These are phyloP conservation scores for Solen grandis DNA, from an alignment of 1,140 invertebrate genomes.

Conservation along the genomic window DNA sequence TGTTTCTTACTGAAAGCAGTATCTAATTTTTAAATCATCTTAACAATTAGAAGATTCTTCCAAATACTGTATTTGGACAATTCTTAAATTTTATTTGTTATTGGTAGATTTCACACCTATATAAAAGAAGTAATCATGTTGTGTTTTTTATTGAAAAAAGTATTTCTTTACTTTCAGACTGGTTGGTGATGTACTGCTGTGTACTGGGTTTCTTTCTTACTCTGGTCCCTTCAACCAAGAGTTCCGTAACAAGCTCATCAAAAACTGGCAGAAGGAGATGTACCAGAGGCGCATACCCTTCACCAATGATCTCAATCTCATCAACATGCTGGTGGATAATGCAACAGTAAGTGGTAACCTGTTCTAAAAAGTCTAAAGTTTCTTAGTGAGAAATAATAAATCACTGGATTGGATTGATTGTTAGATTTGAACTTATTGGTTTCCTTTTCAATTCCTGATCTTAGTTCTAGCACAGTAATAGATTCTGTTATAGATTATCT, in stretches of 20 bases:
- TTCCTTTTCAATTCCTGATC: neutral
- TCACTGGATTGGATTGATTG: too few relatives aligned
- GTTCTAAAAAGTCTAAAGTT: neutral
- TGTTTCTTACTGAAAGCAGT: too few relatives aligned
- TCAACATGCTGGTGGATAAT: conserved; percentile 93
- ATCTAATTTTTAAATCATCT: neutral
- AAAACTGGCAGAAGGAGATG: conserved; percentile 92
- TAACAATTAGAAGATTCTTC: neutral
- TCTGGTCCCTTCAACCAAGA: conserved; percentile 98
- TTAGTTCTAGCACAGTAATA: too few relatives aligned
- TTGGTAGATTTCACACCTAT: too few relatives aligned
- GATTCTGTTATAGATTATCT: too few relatives aligned
- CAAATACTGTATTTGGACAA: too few relatives aligned
- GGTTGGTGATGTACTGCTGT: conserved; percentile 95
- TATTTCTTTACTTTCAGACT: too few relatives aligned
- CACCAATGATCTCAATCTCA: conserved; percentile 91
- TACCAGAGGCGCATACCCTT: conserved; percentile 90
- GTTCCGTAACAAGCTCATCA: conserved; percentile 90
- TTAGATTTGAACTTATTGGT: neutral
- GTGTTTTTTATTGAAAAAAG: too few relatives aligned
- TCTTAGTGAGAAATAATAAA: too few relatives aligned
- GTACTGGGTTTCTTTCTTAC: conserved; percentile 96
- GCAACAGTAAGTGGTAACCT: conserved; percentile 85
- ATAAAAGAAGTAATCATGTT: too few relatives aligned
- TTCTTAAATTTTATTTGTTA: too few relatives aligned